These are phyloP conservation scores for Limnodromus scolopaceus DNA, from an alignment of 2,797 vertebrate species.

Conservation along the genomic window DNA sequence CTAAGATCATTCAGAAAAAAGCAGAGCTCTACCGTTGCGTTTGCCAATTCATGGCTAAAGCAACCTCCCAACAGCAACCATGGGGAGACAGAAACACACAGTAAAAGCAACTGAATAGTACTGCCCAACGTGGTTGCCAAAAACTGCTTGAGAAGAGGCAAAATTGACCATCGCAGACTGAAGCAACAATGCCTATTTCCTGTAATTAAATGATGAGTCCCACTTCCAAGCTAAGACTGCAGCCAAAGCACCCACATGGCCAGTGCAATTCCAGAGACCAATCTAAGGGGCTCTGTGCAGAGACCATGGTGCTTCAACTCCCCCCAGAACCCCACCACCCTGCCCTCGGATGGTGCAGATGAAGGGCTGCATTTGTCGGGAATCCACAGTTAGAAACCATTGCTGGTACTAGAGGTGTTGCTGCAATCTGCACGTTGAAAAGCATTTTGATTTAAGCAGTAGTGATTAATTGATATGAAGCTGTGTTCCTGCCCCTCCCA, in stretches of 20 bases:
- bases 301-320: fast-evolving
- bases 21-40: background rate
- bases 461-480: constrained; percentile 17
- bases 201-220: background rate
- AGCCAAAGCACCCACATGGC: background rate
- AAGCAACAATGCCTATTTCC: background rate
- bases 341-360: fast-evolving
- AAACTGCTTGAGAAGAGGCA: background rate
- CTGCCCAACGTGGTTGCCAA: background rate
- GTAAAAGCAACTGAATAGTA: background rate
- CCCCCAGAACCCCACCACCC: background rate
- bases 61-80: background rate
- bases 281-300: fast-evolving
- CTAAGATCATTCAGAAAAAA: background rate
- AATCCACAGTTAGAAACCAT: background rate
- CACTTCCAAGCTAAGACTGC: background rate
- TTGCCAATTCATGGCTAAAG: background rate
- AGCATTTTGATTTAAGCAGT: background rate
- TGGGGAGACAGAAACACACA: background rate
- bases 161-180: background rate
- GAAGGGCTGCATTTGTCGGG: background rate
- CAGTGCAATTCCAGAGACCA: background rate
- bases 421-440: background rate
- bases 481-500: constrained; percentile 52
- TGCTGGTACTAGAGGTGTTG: background rate